A percentile compares a stretch with the other conserved stretches of the same genome.
These are phyloP conservation scores for Luffia ferchaultella DNA, from an alignment of 2,888 invertebrate genomes.

Conservation along the genomic window DNA sequence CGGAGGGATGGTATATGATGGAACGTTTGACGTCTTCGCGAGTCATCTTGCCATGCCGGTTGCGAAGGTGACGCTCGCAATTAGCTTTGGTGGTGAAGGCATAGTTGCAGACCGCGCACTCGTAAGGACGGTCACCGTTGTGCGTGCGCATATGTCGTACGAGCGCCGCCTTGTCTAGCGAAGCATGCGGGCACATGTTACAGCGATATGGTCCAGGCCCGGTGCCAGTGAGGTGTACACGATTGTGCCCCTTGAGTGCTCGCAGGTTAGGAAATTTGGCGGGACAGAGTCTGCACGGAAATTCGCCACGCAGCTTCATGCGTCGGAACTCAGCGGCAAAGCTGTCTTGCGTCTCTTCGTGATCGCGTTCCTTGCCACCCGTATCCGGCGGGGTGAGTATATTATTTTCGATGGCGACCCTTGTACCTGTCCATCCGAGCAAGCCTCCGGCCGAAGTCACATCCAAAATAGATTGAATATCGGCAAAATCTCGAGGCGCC, in stretches of 20 bases:
- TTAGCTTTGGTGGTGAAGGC: constrained; percentile 98
- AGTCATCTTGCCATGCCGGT: constrained; percentile 86
- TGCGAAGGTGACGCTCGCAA: constrained; percentile 93
- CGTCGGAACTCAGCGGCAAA: constrained; percentile 87
- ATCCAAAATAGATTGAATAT: constrained; percentile 84
- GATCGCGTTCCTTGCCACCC: constrained; percentile 42
- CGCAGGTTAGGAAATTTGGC: constrained; percentile 88
- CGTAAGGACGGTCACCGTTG: constrained; percentile 94
- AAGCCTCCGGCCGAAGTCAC: constrained; percentile 76
- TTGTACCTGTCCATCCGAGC: constrained; percentile 63
- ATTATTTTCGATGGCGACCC: constrained; percentile 45
- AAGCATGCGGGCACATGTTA: constrained; percentile 91
- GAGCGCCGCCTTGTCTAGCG: constrained; percentile 89
- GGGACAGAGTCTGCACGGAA: constrained; percentile 89
- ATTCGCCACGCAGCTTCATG: constrained; percentile 89
- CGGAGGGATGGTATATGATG: constrained; percentile 87
- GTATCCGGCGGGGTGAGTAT: constrained; percentile 54
- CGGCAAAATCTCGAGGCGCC: constrained; percentile 79
- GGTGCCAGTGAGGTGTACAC: constrained; percentile 82
- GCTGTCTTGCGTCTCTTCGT: constrained; percentile 81
- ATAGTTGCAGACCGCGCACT: constrained; percentile 94
- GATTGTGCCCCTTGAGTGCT: constrained; percentile 90
- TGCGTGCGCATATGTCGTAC: constrained; percentile 93
- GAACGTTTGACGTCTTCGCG: constrained; percentile 89
- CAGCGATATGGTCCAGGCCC: constrained; percentile 87